Conservation (phyloP, 1,140 invertebrate genomes). For the Penaeus japonicus region DNA sequence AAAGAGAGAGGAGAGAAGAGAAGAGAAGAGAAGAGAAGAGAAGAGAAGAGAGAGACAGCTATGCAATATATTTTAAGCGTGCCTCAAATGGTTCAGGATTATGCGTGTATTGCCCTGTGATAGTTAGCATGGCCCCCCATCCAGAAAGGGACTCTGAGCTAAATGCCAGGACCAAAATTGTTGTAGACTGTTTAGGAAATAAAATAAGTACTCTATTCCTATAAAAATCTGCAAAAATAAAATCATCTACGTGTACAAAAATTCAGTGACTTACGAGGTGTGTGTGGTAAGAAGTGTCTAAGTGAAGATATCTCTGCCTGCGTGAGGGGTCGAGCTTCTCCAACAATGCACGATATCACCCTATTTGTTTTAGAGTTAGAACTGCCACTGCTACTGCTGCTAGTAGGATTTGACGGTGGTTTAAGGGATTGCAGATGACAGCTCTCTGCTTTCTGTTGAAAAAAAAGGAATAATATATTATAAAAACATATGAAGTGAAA, state of each 20-base stretch:
- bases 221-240: not conserved
- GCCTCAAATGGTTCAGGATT: too few species aligned
- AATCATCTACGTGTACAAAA: not conserved
- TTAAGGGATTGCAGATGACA: not conserved
- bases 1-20: too few species aligned
- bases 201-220: too few species aligned
- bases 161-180: too few species aligned
- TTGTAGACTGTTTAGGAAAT: too few species aligned
- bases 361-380: conserved; percentile 13
- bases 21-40: too few species aligned
- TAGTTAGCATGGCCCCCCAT: too few species aligned
- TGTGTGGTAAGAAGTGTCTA: conserved; percentile 29
- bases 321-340: conserved; percentile 29
- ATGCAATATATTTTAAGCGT: too few species aligned
- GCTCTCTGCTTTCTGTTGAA: not conserved
- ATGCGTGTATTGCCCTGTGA: too few species aligned
- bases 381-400: not conserved
- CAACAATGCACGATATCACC: conserved; percentile 33
- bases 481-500: not conserved
- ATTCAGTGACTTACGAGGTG: not conserved
- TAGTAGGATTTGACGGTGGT: not conserved
- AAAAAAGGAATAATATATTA: not conserved
- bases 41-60: too few species aligned
- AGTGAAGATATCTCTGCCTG: conserved; percentile 18
- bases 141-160: too few species aligned